Evolutionary conservation across 1,140 invertebrate genomes (phyloP), one percentile per base, ranked within the genome.

Genomic region (Lepeophtheirus salmonis): DNA sequence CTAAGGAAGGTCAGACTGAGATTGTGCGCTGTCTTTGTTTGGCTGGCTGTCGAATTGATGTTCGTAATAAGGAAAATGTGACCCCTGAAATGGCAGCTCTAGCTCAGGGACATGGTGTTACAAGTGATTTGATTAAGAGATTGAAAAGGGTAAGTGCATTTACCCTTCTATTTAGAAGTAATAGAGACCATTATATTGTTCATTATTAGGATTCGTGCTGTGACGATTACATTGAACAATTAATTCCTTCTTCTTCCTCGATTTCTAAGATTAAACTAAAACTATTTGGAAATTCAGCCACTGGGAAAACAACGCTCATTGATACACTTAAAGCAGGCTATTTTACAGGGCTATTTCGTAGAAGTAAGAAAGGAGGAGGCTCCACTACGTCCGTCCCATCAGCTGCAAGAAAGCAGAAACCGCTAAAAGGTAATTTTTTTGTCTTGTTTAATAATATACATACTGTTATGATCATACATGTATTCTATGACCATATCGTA

Each of bases 31-130:
- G 80, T 68, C 73, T 89, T 48, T 83, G 84, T 67, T 74, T 86
- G 63, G 79, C 81, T 61, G 81, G 81, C 52, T 81, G 80, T 66
- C 76, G 79, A 63, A 77, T 82, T 6, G 80, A 82, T 64, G 76
- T 79, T 64, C 75, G 76, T 56, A 81, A 82, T 69, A 73, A 74
- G 25, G 82, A 84, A 70, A 83, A 83, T 61, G 81, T 87, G 24
- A 78, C 81, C 50, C 83, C 84, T 12, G 85, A 88, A 69, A 82
- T 88, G 20, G 82, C 83, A 62, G 84, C 85, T 16, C 74, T 86
- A 49, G 84, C 85, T 66, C 79, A 86, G 66, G 83, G 84, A 48
- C 78, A 83, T 68, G 78, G 78, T 51, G 77, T 83, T 64, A 83
- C 86, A 62, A 80, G 81, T 21, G 79, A 80, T 63, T 71, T 89